These are phyloP conservation scores for Cynopterus brachyotis DNA, from an alignment of 2,113 vertebrate genomes.

Conservation along the genomic window DNA sequence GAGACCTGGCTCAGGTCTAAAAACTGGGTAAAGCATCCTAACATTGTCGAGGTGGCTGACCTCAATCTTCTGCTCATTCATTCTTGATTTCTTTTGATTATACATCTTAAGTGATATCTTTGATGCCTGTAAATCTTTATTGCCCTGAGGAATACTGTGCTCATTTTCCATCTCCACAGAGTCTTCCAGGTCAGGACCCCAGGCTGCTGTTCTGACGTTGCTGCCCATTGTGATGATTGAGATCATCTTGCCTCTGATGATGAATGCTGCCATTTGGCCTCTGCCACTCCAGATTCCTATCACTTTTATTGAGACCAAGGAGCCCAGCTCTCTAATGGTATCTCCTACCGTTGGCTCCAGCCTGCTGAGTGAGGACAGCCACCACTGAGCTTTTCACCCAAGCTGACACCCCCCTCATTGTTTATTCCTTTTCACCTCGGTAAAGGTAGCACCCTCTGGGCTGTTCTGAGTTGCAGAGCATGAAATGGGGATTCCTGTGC, in stretches of 20 bases:
- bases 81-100: not conserved
- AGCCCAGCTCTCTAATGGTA: not conserved
- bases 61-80: not conserved
- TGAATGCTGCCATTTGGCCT: not conserved
- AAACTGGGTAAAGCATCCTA: not conserved
- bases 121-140: not conserved
- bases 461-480: not conserved
- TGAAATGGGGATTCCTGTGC: not conserved
- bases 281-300: not conserved
- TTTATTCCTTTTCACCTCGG: not conserved
- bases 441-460: not conserved
- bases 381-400: not conserved
- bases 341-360: not conserved
- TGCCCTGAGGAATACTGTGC: not conserved
- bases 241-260: not conserved
- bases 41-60: not conserved
- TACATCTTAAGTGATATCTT: not conserved
- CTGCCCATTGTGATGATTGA: not conserved
- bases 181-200: not conserved
- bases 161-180: not conserved
- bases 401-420: too few species aligned
- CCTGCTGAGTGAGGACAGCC: not conserved
- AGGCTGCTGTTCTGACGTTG: not conserved
- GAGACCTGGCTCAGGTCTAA: not conserved
- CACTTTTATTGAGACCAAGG: not conserved